Base-by-base conservation (phyloP, 2,797 vertebrate species). In the Acanthurus leucopareius region DNA sequence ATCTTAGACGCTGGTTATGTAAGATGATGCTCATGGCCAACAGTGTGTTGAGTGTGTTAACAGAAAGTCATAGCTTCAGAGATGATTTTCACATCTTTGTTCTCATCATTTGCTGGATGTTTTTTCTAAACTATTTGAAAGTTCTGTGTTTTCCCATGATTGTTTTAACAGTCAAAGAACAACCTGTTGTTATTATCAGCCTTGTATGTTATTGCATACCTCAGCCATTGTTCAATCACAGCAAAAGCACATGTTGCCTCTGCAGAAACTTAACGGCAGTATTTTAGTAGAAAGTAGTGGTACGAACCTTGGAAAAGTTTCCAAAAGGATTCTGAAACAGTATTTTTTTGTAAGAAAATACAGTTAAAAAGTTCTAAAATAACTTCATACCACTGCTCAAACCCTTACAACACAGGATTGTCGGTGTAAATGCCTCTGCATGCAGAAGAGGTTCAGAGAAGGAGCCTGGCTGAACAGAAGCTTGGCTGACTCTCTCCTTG, bases 401-500 rank as follows among this genome's bases (percentile, higher is more conserved):
- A 44, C 10, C 38, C 4, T 40, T 47, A 69, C 20, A 77, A 20
- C 51, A 48, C 35, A 66, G 53, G 65, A 61, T 73, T 60, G 42
- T 48, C 7, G 28, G 40, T 66, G 42, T 20, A 47, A 73, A 57
- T 56, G 44, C 22, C 28, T 51, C 22, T 35, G 52, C 42, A 68
- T 58, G 3, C 10, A 72, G 35, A 49, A 25, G 19, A 77, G 49
- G 32, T 72, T 64, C 45, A 42, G 22, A 42, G 48, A 76, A 73
- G 61, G 51, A 78, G 67, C 65, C 72, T 73, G 64, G 75, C 79
- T 80, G 56, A 83, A 84, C 80, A 40, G 69, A 42, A 69, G 65
- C 67, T 75, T 87, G 79, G 82, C 83, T 60, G 69, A 75, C 54
- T 69, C 42, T 56, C n/a, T 72, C 32, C 44, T 42, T 28, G 28